Evolutionary conservation across 2,888 invertebrate genomes (phyloP).

Genomic region (Dusona sp.): DNA sequence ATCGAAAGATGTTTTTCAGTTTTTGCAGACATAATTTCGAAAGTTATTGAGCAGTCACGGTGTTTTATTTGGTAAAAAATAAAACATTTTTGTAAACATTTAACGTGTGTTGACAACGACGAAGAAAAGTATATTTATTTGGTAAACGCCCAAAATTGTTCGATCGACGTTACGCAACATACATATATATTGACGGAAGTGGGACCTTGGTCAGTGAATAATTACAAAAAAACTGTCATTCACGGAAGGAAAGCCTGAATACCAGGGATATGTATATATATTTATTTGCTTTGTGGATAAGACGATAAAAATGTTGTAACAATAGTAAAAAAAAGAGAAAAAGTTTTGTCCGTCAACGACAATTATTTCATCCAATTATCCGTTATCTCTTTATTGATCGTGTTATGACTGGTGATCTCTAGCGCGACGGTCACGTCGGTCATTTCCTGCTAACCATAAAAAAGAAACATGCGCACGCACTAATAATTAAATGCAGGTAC

Average conservation of each 20-base stretch:
- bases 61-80: background rate
- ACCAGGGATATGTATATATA: background rate
- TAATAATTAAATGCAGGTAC: slow-evolving; percentile 24
- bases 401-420: slow-evolving; percentile 12
- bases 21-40: background rate
- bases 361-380: slow-evolving; percentile 22
- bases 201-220: background rate
- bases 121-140: background rate
- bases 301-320: slow-evolving; percentile 6
- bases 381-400: slow-evolving; percentile 40
- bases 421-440: background rate
- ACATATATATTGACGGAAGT: background rate
- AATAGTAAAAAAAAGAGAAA: slow-evolving; percentile 8
- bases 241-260: slow-evolving; percentile 12
- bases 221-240: slow-evolving; percentile 20
- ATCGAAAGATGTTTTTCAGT: background rate
- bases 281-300: background rate
- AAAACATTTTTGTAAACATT: background rate
- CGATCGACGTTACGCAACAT: background rate
- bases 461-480: background rate
- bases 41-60: background rate
- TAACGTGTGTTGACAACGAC: background rate
- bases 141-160: slow-evolving; percentile 10
- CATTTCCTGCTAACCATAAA: slow-evolving; percentile 15
- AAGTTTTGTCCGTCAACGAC: slow-evolving; percentile 41